Base-by-base conservation (phyloP, 2,113 vertebrate genomes). In the Pithys albifrons region DNA sequence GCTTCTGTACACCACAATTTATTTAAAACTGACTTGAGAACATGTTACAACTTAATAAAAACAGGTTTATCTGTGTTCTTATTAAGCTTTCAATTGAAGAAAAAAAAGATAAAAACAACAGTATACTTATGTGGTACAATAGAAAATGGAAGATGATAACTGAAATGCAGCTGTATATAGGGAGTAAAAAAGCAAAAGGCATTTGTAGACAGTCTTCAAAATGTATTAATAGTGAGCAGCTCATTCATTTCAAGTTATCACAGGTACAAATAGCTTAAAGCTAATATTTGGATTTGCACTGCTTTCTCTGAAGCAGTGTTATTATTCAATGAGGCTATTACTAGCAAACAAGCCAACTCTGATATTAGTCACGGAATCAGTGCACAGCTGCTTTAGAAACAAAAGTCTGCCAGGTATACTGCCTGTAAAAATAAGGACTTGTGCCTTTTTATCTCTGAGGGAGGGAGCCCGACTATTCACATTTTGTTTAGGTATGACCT, bases 181-280 rank as follows among this genome's bases (percentile, higher is more conserved):
- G 45, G 19, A 67, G 5, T 7, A 45, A 77, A 80, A 85, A 65
- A 58, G 9, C 0, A 75, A 62, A 87, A 84, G 4, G 10, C 25
- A 20, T 39, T 83, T 77, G 14, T 10, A 49, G 57, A 25, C 4
- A 4, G 61, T 66, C 37, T 95, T 92, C 31, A 51, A 75, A 92
- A 45, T 39, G 9, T 27, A 28, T 85, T 67, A 69, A 59, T 55
- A 64, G 57, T 3, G 14, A 82, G 22, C 14, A 87, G 45, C 57
- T 93, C 70, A 79, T 89, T 72, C 70, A 82, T 82, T 87, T 72
- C 66, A 87, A 69, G 70, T 35, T 82, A 82, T 57, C 74, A 33
- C 28, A 54, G 52, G 41, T 75, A 39, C 37, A 91, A 54, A 65
- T 75, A 87, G 12, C 74, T 61, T 78, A 74, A 82, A 74, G 93